Evolutionary conservation across 1,140 invertebrate genomes (phyloP), one percentile per base, ranked within the genome.

Genomic region (Sycophaga agraensis): DNA sequence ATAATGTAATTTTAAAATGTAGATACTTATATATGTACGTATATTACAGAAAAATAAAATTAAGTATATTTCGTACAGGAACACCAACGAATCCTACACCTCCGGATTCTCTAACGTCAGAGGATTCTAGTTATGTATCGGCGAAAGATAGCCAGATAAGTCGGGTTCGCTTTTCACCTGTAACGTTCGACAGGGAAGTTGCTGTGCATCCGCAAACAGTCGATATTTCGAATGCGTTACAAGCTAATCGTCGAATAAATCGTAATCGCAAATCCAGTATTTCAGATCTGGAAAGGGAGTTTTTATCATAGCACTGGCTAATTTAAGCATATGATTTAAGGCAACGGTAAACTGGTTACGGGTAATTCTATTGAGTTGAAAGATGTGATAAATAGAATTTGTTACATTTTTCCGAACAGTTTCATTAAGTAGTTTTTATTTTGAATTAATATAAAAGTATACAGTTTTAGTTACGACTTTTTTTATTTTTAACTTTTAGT

Each of bases 1-100:
- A n/a, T n/a, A n/a, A n/a, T n/a, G n/a, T n/a, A n/a, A n/a, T n/a
- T n/a, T n/a, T n/a, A n/a, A n/a, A n/a, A n/a, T 7, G 3, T 39
- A 39, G 12, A 39, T 39, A 39, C 16, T 14, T 39, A 39, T 39
- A 39, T 39, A 39, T 39, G 16, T 43, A 19, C 19, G 19, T 43
- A 46, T 46, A 46, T 46, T 12, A 16, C 2, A 37, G 11, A 14
- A 49, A 31, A 14, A 2, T 31, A 49, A 49, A 11, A 17, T 31
- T 31, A 2, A 16, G 11, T 11, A 2, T 16, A 31, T 22, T 39
- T 34, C 1, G 2, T 54, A 14, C 34, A 64, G 62, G 85, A n/a
- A 92, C 91, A 0, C 90, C 91, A 24, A 92, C 91, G 2, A 92
- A 92, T 79, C 88, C 90, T n/a, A 93, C 91, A 2, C 91, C 91